Evolutionary conservation across 2,113 vertebrate species (phyloP), one percentile per base, ranked within the genome.

Genomic region (Eolophus roseicapilla): DNA sequence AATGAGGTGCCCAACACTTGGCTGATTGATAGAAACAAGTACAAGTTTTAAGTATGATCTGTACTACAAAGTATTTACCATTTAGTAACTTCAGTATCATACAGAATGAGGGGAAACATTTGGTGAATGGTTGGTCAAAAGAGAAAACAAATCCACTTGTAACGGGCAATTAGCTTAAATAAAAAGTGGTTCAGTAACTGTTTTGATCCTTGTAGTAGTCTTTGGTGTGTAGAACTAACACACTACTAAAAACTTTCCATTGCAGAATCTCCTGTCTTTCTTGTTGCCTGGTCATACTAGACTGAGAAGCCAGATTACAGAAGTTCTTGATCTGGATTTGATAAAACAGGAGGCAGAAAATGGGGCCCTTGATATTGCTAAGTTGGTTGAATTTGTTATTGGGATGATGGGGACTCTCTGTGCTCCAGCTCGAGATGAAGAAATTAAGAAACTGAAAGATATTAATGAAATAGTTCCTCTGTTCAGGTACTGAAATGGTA

Each of bases 291-390:
- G 98, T 73, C 99, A 99, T 68, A 98, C 98, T 2, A 98, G 99
- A 46, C 97, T 99, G 94, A 98, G 98, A 88, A 97, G 97, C 91
- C 98, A 98, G 89, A 99, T 99, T 75, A 98, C 98, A 6, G 99
- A 99, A 96, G 98, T 98, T 63, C 98, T 99, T 78, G 99, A 99
- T 88, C 97, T 99, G 88, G 98, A 98, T 4, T 98, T 99, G 74
- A 99, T 99, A 96, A 99, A 99, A 92, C 99, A 99, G 94, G 98
- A 99, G 97, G 99, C 99, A n/a, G 99, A 99, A 94, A 99, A 99
- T 6, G 97, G 98, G 25, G 98, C 98, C 17, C 97, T 99, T 28
- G 98, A 99, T 96, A 99, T 99, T 93, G 85, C 98, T 25, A 98
- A 97, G 31, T 94, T 99, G 94, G 99, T 99, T 4, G 98, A 98